Conservation (phyloP, 2,888 invertebrate species). For the Eulithis testata region DNA sequence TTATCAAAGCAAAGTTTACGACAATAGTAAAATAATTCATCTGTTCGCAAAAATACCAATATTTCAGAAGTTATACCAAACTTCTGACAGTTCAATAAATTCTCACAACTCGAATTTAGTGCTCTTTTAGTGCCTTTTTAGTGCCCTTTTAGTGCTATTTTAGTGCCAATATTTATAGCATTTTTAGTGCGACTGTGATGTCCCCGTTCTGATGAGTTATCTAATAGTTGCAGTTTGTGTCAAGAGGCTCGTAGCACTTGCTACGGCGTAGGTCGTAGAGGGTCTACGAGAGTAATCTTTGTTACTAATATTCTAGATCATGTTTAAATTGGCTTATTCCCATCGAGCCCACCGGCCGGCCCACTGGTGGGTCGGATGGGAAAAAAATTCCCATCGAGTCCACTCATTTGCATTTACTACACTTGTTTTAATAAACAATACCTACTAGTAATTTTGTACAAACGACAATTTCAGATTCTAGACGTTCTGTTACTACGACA, state of each 20-base stretch:
- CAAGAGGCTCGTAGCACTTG: constrained; percentile 13
- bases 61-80: constrained; percentile 15
- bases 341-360: too few relatives aligned
- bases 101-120: constrained; percentile 2
- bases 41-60: constrained; percentile 4
- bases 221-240: constrained; percentile 8
- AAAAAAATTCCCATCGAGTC: too few relatives aligned
- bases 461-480: too few relatives aligned
- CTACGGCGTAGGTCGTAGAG: constrained; percentile 14
- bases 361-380: too few relatives aligned
- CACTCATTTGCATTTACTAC: too few relatives aligned
- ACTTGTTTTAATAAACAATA: too few relatives aligned
- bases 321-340: too few relatives aligned
- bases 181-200: constrained; percentile 14
- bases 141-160: constrained; percentile 16
- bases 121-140: constrained; percentile 12
- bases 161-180: constrained; percentile 11
- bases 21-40: not conserved
- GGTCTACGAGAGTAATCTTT: constrained; percentile 3
- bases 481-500: too few relatives aligned
- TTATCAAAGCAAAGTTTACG: not conserved
- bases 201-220: constrained; percentile 9
- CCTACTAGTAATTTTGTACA: too few relatives aligned
- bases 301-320: not conserved
- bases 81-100: constrained; percentile 23